phyloP scores from a whole-genome alignment of 37 sponge, comb jelly and placozoan genomes.

The Chondrilla cf. caribensis region DNA sequence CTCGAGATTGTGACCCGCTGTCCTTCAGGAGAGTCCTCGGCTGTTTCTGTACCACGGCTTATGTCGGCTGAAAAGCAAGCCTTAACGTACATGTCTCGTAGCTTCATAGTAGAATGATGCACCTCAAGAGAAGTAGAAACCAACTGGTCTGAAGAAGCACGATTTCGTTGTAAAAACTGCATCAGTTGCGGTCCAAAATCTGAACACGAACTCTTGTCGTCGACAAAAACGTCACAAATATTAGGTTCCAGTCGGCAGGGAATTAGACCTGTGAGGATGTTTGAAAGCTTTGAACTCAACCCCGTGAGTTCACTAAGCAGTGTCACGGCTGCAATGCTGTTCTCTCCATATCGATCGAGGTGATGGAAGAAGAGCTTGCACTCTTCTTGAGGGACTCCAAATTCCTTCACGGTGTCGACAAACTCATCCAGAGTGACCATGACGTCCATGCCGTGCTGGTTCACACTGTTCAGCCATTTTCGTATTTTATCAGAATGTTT shows the following conservation, averaged over 20 bases:
- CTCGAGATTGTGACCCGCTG: conserved; percentile 31
- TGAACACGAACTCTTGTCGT: not conserved
- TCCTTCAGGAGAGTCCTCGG: not conserved
- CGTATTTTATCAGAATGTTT: not conserved
- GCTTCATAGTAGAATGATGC: not conserved
- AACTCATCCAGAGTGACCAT: conserved; percentile 12
- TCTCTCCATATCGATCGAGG: conserved; percentile 10
- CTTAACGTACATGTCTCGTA: not conserved
- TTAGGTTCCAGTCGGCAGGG: conserved; percentile 9
- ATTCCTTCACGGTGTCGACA: conserved; percentile 1
- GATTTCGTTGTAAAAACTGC: conserved; percentile 24
- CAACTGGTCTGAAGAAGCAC: not conserved
- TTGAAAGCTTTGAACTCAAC: not conserved
- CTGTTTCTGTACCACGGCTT: not conserved
- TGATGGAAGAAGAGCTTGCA: conserved; percentile 14
- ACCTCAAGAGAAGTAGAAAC: not conserved
- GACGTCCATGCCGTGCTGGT: not conserved
- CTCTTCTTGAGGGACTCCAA: not conserved
- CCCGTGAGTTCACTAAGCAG: not conserved
- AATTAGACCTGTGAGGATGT: not conserved
- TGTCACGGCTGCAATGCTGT: not conserved
- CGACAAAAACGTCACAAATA: conserved; percentile 11
- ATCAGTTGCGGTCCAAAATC: not conserved
- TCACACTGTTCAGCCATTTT: conserved; percentile 20
- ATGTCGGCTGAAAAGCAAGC: conserved; percentile 3